Evolutionary conservation across 2,113 vertebrate species (phyloP), one percentile per base, ranked within the genome.

Genomic region (Progne subis): DNA sequence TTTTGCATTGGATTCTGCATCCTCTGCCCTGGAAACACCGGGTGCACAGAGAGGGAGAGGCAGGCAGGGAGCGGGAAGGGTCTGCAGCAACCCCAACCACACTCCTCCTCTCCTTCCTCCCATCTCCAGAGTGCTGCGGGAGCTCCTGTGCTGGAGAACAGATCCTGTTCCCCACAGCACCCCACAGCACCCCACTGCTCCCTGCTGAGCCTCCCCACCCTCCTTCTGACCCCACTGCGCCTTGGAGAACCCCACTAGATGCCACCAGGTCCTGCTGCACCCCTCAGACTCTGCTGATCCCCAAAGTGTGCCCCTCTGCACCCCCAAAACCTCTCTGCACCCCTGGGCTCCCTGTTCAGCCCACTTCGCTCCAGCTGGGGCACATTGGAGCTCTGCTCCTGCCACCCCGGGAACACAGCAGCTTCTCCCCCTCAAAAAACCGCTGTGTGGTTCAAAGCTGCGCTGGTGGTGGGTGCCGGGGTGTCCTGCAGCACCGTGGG

Each of bases 391-490:
- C 23, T 53, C 78, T 63, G 37, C 29, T 76, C 43, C 76, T 55
- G 81, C 25, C 67, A 2, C 13, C n/a, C n/a, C 2, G 4, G 6
- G 37, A 32, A 1, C 47, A 5, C 4, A 1, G 1, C 0, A 11
- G 21, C 41, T 46, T 71, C 50, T 31, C 4, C 9, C 11, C 19
- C 12, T 1, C 0, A 1, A 8, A 21, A 19, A 53, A 0, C 44
- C 52, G 18, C 32, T 0, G 0, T 18, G 13, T 18, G 23, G 0
- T 5, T 23, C 60, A 5, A n/a, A n/a, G 8, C 75, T 11, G n/a
- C 55, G 46, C 24, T 2, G 0, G 0, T 9, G 56, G 23, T 16
- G 83, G 60, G 26, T 60, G 11, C 46, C 1, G 2, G 83, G 43
- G 10, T 21, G 56, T 19, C 56, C 76, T 44, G 46, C 61, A 44